Percentiles rank a stretch among this genome's conserved stretches.
Conservation (phyloP, 2,113 vertebrate species). For the Psilopogon haemacephalus region DNA sequence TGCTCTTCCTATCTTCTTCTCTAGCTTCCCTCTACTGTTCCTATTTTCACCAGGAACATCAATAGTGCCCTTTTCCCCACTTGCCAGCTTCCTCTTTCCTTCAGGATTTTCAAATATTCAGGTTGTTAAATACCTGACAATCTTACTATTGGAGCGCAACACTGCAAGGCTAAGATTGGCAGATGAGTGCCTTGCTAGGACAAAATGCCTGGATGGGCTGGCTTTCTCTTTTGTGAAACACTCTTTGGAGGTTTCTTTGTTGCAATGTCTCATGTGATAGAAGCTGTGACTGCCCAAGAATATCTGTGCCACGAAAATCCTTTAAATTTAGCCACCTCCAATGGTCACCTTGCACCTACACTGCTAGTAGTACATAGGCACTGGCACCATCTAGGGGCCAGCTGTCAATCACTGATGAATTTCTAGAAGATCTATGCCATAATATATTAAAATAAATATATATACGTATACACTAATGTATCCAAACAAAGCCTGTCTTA, state of each 20-base stretch:
- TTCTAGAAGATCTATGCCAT: neutral
- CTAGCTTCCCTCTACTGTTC: neutral
- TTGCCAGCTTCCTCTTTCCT: neutral
- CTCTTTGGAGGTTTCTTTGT: neutral
- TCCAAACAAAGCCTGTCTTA: neutral
- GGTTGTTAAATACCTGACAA: neutral
- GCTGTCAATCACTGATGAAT: neutral
- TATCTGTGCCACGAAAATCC: neutral
- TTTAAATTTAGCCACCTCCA: neutral
- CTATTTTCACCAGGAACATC: neutral
- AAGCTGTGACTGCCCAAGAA: neutral
- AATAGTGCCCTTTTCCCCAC: neutral
- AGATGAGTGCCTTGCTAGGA: neutral
- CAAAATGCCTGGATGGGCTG: neutral
- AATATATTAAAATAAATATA: neutral
- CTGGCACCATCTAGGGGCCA: constrained; percentile 7
- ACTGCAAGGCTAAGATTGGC: neutral
- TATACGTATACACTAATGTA: neutral
- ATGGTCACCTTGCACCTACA: neutral
- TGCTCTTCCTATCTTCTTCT: neutral
- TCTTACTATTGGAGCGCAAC: neutral
- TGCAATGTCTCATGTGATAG: neutral
- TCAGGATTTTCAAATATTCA: neutral
- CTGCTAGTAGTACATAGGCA: neutral
- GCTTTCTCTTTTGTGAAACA: neutral